These are phyloP conservation scores for Perccottus glenii DNA, from an alignment of 2,113 vertebrate genomes.

Conservation along the genomic window DNA sequence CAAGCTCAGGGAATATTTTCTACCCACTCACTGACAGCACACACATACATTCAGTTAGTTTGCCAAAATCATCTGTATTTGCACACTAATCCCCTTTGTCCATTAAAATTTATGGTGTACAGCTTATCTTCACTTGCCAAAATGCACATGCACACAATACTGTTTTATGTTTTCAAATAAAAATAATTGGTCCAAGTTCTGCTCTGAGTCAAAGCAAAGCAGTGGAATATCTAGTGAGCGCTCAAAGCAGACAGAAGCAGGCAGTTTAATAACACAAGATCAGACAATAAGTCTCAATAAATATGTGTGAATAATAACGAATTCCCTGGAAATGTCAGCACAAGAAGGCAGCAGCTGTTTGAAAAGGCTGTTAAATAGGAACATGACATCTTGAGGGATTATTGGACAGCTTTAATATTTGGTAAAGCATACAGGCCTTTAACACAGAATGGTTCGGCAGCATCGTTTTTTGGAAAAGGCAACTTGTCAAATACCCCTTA, in stretches of 20 bases:
- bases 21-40: too few relatives aligned
- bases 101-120: too few relatives aligned
- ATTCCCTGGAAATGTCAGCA: conserved; percentile 74
- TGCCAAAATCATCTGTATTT: too few relatives aligned
- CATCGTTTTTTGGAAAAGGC: conserved; percentile 13
- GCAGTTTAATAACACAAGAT: conserved; percentile 64
- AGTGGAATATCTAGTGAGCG: conserved; percentile 28
- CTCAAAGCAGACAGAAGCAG: conserved; percentile 8
- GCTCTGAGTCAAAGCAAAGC: conserved; percentile 21
- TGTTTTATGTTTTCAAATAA: not conserved
- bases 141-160: too few relatives aligned
- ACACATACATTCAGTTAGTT: too few relatives aligned
- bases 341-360: conserved; percentile 72
- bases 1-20: too few relatives aligned
- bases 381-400: conserved; percentile 48
- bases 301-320: conserved; percentile 68
- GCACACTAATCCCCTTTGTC: too few relatives aligned
- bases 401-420: conserved; percentile 51
- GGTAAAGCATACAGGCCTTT: not conserved
- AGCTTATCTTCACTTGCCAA: too few relatives aligned
- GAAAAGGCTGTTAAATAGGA: conserved; percentile 60
- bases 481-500: conserved; percentile 30
- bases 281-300: conserved; percentile 65
- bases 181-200: conserved; percentile 10
- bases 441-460: not conserved